Base-by-base conservation (phyloP, 2,888 invertebrate species). In the Eupithecia exiguata region DNA sequence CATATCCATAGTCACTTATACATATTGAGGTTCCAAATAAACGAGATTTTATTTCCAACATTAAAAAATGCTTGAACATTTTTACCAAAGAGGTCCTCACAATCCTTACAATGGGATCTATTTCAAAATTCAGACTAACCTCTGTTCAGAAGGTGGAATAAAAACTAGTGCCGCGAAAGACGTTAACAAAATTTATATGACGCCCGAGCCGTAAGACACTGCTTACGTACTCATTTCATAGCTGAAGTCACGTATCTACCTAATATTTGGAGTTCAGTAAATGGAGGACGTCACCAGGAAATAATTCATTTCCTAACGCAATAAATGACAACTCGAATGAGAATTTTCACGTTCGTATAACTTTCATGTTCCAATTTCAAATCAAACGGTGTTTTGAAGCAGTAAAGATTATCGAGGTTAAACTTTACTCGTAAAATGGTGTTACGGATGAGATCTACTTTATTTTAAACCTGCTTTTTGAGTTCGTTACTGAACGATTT, bases 251-350 rank as follows among this genome's bases (percentile, higher is more conserved):
- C 21, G 53, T 53, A 43, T 16, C 43, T 43, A n/a, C 21, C 21
- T 21, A 0, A 21, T 21, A n/a, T 53, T 43, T 30, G 30, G 5
- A 40, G 1, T 10, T 46, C 18, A 46, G 46, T 21, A 58, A 58
- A 58, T 14, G 21, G 58, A 53, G 21, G 5, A 21, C 25, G 53
- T 21, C 21, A 58, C 58, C 21, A 21, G 58, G 58, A 25, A 25
- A 58, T 58, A 58, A 25, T 25, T 58, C 58, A 58, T 58, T 58
- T 58, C 58, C 58, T 58, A 58, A 58, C 58, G 58, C 62, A 35
- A 35, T 40, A 46, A 30, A 62, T 35, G 35, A 35, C 7, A 62
- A 35, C 35, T 62, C 18, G 30, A 62, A 62, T 18, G 62, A 35
- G 35, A 62, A 35, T 62, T 62, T 62, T 35, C 35, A 62, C 62